A percentile compares a stretch with the other conserved stretches of the same genome.
Conservation (phyloP, 2,888 invertebrate genomes). For the Erebia epiphron region DNA sequence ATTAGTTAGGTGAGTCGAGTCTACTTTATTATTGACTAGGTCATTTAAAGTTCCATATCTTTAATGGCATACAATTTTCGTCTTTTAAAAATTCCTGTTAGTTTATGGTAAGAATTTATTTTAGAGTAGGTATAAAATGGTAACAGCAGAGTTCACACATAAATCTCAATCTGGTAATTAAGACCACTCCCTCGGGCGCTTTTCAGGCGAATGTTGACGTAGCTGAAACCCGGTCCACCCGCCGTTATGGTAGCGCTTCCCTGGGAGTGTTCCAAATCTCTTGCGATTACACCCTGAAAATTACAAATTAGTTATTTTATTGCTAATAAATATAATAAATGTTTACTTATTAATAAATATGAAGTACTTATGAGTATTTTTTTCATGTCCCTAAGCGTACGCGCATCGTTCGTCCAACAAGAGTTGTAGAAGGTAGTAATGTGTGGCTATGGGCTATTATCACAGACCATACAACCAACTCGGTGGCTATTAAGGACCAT, state of each 20-base stretch:
- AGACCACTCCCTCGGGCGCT: slow-evolving; percentile 60
- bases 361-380: slow-evolving; percentile 21
- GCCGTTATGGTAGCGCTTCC: slow-evolving; percentile 58
- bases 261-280: slow-evolving; percentile 55
- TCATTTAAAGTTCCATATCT: too few species aligned
- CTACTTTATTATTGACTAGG: too few species aligned
- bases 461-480: too few species aligned
- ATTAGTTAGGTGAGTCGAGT: too few species aligned
- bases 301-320: neutral
- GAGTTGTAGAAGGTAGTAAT: neutral
- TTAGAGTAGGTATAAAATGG: neutral
- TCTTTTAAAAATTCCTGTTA: neutral
- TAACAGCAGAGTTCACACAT: slow-evolving; percentile 44
- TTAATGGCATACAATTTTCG: too few species aligned
- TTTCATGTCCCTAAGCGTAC: slow-evolving; percentile 44
- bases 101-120: neutral
- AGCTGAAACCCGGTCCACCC: slow-evolving; percentile 63
- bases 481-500: too few species aligned
- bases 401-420: too few species aligned
- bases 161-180: slow-evolving; percentile 64
- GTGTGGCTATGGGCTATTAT: too few species aligned
- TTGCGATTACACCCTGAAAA: slow-evolving; percentile 60
- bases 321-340: too few species aligned
- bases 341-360: too few species aligned
- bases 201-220: slow-evolving; percentile 61